Evolutionary conservation across 2,888 invertebrate species (phyloP).

Genomic region (Prosapia bicincta): DNA sequence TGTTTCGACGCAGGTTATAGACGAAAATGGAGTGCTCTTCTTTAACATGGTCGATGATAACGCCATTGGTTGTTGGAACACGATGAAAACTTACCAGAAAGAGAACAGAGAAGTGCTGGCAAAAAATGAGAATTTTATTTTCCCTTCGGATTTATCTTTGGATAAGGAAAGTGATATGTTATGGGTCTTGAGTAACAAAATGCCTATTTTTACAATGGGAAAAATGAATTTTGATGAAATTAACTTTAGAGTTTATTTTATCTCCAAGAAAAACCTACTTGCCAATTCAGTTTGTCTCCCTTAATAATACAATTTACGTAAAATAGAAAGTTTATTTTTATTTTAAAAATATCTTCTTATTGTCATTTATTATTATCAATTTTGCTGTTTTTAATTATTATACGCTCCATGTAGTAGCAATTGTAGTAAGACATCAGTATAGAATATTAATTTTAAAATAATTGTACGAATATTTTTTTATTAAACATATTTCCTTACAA

Average conservation of each 20-base stretch:
- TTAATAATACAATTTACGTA: too few relatives aligned
- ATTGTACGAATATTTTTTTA: too few relatives aligned
- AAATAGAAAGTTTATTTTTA: too few relatives aligned
- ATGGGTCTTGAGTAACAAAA: conserved; percentile 79
- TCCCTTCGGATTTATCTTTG: conserved; percentile 76
- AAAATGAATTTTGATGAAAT: conserved; percentile 68
- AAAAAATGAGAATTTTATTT: conserved; percentile 68
- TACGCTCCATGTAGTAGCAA: too few relatives aligned
- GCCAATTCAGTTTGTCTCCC: neutral
- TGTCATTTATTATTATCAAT: too few relatives aligned
- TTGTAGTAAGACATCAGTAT: too few relatives aligned
- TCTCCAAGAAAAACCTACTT: neutral
- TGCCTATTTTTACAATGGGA: conserved; percentile 71
- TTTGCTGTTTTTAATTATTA: too few relatives aligned
- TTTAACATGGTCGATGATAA: conserved; percentile 78
- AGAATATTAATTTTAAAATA: too few relatives aligned
- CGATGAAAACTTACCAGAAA: conserved; percentile 55
- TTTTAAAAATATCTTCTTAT: too few relatives aligned
- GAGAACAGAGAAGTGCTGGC: conserved; percentile 60
- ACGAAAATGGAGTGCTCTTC: conserved; percentile 60
- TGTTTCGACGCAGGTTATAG: conserved; percentile 63
- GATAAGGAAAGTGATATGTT: conserved; percentile 38
- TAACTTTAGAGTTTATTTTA: conserved; percentile 63
- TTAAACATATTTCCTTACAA: too few relatives aligned
- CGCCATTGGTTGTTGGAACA: conserved; percentile 80